Conservation (phyloP, 2,888 invertebrate genomes). For the Deilephila elpenor region DNA sequence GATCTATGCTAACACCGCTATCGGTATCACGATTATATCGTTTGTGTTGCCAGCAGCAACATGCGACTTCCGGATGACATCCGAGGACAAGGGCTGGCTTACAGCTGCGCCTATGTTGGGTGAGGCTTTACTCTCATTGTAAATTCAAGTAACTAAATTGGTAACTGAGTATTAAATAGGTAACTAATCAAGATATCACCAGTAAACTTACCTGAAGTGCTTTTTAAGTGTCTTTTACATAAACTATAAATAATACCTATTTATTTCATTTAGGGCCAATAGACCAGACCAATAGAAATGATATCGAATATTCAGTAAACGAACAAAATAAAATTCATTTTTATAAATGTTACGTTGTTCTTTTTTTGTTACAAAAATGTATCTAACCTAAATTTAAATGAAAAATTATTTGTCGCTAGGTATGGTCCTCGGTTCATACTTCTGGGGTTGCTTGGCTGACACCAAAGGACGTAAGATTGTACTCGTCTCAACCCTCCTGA, state of each 20-base stretch:
- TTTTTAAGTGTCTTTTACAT: not conserved
- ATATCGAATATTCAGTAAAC: too few species aligned
- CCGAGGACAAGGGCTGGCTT: constrained; percentile 90
- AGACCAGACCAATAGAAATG: too few species aligned
- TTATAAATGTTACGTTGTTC: too few species aligned
- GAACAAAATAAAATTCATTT: too few species aligned
- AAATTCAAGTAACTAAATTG: not conserved
- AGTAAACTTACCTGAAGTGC: not conserved
- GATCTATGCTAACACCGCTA: constrained; percentile 93
- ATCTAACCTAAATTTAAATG: not conserved
- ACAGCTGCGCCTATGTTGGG: constrained; percentile 91
- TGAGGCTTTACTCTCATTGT: constrained; percentile 56
- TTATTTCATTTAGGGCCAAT: too few species aligned
- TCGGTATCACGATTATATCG: constrained; percentile 91
- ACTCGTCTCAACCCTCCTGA: constrained; percentile 88
- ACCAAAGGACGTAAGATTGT: constrained; percentile 91
- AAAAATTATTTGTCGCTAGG: constrained; percentile 70
- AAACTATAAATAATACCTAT: too few species aligned
- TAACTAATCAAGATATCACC: too few species aligned
- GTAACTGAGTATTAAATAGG: not conserved
- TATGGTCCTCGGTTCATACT: constrained; percentile 93
- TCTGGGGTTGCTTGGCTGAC: constrained; percentile 94
- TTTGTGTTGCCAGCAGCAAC: constrained; percentile 93
- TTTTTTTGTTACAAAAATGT: too few species aligned
- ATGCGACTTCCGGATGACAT: constrained; percentile 92